Base-by-base conservation (phyloP, 2,888 invertebrate species). In the Empis stercorea region DNA sequence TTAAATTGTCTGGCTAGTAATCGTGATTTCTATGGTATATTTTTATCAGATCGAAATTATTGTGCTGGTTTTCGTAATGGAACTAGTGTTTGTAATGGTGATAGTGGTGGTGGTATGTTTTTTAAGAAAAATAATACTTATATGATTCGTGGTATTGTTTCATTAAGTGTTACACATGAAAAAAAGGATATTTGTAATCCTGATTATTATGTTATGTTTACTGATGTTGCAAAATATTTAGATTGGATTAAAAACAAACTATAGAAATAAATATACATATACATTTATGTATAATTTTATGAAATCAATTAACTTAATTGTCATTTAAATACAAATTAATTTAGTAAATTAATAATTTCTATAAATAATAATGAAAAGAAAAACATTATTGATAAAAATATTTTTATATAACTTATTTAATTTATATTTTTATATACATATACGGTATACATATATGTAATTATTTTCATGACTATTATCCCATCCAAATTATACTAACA, bases 61-160 rank as follows among this genome's bases (percentile, higher is more conserved):
- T 55, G 55, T 48, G 55, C 52, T 4, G 55, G 55, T n/a, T 52
- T 44, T 46, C 38, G 50, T 30, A 55, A 55, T 43, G 55, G 55
- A 14, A 71, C 66, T 5, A 73, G 73, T 46, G 71, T 71, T 5
- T 75, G 75, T 52, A 73, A 73, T 37, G 74, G 73, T 1, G 74
- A 74, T 52, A 73, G 74, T 45, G 75, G 75, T 1, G 72, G 73
- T 38, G 74, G 71, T 1, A 66, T 73, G 52, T 54, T 65, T 16
- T 61, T 75, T 5, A 42, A 49, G 43, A 16, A 36, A 11, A 30
- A 49, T 38, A 37, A 27, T 13, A 23, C 32, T 16, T 55, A 43
- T 34, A 43, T 47, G 36, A 16, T 55, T 14, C 39, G 55, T 10
- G 55, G 55, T 10, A 49, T 55, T 34, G 55, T 53, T 13, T 55